Base-by-base conservation (phyloP, 2,888 invertebrate genomes). In the Spodoptera littoralis region DNA sequence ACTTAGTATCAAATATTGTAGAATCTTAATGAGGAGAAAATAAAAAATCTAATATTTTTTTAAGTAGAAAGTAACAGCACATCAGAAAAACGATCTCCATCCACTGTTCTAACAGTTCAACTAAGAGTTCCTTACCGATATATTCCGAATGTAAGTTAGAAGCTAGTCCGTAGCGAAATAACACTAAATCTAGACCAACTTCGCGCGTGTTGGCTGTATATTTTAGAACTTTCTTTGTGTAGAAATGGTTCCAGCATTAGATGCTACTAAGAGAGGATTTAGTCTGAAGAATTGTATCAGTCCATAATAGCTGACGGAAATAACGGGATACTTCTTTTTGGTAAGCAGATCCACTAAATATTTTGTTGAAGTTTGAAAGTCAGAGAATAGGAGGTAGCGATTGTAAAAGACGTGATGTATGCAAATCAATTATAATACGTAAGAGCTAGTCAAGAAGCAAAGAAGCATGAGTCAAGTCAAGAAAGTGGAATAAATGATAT, bases 121-220 rank as follows among this genome's bases (percentile, higher is more conserved):
- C 52, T 53, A 68, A 49, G 71, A 74, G 68, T 66, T 68, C 58
- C 62, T 63, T 66, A 68, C 79, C 81, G 79, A 79, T 80, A 76
- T 81, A 79, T 81, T 76, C 70, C 68, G 58, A 74, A 81, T 68
- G 79, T 80, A 78, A 78, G 74, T 79, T 72, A 79, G 77, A 70
- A 79, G 77, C 77, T 68, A 70, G 74, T 67, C 60, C 51, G 62
- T 60, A 77, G 76, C 71, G 77, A 80, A 80, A 80, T 80, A 80
- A 80, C 80, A 79, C 77, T 80, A 81, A 80, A 80, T 80, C 80
- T 81, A 80, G 73, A 66, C 74, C 64, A 81, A 80, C 73, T 80
- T 80, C 70, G 70, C 70, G 70, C 75, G 59, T 80, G 77, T 72
- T 71, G 75, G 65, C 61, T 77, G 73, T 79, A 81, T 79, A 79